Evolutionary conservation across 2,888 invertebrate species (phyloP).

Genomic region (Ariolimax columbianus): DNA sequence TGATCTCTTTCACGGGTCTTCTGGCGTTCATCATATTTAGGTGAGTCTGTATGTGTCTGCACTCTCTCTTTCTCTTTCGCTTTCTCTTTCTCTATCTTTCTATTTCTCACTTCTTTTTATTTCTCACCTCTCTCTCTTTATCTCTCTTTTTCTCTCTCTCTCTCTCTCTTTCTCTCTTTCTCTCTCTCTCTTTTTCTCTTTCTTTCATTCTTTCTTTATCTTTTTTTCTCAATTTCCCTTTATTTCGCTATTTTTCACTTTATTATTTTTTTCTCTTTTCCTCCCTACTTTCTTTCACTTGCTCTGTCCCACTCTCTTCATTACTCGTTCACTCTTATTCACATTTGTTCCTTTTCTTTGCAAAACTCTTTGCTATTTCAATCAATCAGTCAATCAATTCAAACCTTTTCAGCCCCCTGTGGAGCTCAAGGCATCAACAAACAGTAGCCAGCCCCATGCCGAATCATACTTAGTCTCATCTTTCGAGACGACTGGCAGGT

Average conservation of each 20-base stretch:
- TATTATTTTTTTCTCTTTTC: background rate
- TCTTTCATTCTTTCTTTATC: background rate
- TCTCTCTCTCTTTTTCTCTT: background rate
- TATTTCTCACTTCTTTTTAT: background rate
- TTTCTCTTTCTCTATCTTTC: background rate
- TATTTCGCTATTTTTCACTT: background rate
- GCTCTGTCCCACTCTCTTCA: too few relatives aligned
- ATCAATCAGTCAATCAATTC: too few relatives aligned
- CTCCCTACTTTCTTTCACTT: too few relatives aligned
- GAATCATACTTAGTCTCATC: too few relatives aligned
- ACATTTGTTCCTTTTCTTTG: too few relatives aligned
- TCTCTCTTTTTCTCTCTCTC: background rate
- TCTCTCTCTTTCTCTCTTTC: background rate
- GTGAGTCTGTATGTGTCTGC: background rate
- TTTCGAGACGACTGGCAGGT: too few relatives aligned
- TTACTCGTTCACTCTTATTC: too few relatives aligned
- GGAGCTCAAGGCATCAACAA: too few relatives aligned
- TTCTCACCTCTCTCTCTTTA: too few relatives aligned
- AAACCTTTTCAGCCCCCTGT: too few relatives aligned
- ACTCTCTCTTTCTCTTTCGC: background rate
- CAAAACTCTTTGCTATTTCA: too few relatives aligned
- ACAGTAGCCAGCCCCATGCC: too few relatives aligned
- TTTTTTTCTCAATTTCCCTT: background rate
- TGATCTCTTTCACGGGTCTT: constrained; percentile 94
- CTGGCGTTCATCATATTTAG: constrained; percentile 92